Evolutionary conservation across 1,140 invertebrate genomes (phyloP).

Genomic region (Psilanteris sp.): DNA sequence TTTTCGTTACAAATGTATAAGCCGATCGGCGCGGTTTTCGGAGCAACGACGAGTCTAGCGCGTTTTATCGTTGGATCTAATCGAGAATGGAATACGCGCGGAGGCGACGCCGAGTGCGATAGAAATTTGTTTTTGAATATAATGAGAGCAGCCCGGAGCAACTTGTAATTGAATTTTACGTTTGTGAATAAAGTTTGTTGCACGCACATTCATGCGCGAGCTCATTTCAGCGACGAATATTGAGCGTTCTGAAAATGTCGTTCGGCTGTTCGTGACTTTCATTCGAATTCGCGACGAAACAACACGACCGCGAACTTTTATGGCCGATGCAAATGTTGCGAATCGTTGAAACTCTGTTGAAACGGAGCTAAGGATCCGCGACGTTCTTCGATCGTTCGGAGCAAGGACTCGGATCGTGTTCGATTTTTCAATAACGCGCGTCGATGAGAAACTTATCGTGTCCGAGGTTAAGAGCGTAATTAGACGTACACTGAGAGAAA

Average conservation of each 20-base stretch:
- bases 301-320: constrained; percentile 31
- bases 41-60: no score
- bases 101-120: constrained; percentile 1
- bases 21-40: background rate
- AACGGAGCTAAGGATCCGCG: constrained; percentile 10
- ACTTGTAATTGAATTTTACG: constrained; percentile 65
- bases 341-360: constrained; percentile 28
- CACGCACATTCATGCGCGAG: constrained; percentile 23
- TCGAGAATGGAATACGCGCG: background rate
- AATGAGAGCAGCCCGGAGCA: constrained; percentile 34
- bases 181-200: constrained; percentile 48
- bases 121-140: constrained; percentile 43
- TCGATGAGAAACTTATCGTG: no score
- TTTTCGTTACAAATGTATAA: no score
- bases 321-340: constrained; percentile 26
- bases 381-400: no score
- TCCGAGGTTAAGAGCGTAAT: no score
- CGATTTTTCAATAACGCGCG: no score
- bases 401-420: no score
- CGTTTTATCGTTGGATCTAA: background rate
- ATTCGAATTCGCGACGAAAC: constrained; percentile 40
- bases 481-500: no score
- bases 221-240: constrained; percentile 51
- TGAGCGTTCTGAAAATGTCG: constrained; percentile 28
- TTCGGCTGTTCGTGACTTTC: constrained; percentile 36